Percentiles rank a stretch among this genome's conserved stretches.
phyloP scores from a whole-genome alignment of 2,113 vertebrate genomes.

The Gadus macrocephalus region DNA sequence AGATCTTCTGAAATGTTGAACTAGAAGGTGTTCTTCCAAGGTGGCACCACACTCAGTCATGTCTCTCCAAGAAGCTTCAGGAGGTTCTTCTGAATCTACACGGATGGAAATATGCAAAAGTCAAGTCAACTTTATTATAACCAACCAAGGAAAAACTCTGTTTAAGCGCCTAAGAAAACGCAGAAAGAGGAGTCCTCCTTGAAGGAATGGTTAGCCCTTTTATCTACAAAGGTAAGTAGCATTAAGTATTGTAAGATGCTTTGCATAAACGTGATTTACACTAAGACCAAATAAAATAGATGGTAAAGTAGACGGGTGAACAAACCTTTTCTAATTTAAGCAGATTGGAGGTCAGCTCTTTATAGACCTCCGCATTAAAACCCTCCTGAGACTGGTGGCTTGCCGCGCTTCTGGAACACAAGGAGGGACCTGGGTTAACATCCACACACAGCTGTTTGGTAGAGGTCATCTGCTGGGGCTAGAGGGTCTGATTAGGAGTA shows the following conservation, averaged over 20 bases:
- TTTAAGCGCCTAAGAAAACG: neutral
- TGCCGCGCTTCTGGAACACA: conserved; percentile 43
- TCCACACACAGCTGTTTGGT: too few species aligned
- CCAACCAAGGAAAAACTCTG: neutral
- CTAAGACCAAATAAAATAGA: too few species aligned
- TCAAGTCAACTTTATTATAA: neutral
- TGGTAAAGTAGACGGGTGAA: too few species aligned
- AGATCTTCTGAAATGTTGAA: conserved; percentile 18
- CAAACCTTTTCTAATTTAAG: conserved; percentile 68
- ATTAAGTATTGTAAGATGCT: too few species aligned
- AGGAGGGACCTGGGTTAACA: too few species aligned
- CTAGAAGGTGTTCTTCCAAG: neutral
- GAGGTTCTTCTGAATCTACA: conserved; percentile 64
- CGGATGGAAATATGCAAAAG: neutral
- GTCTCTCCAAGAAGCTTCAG: conserved; percentile 64
- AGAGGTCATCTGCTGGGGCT: too few species aligned
- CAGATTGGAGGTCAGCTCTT: conserved; percentile 63
- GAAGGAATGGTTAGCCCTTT: too few species aligned
- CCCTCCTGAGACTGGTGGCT: conserved; percentile 44
- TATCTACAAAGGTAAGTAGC: too few species aligned
- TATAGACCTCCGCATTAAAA: conserved; percentile 59
- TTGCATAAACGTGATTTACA: too few species aligned
- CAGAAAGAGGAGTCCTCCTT: too few species aligned
- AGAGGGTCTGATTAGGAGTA: too few species aligned
- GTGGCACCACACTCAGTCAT: conserved; percentile 27